Conservation (phyloP, 1,140 invertebrate genomes). For the Philaenus spumarius region DNA sequence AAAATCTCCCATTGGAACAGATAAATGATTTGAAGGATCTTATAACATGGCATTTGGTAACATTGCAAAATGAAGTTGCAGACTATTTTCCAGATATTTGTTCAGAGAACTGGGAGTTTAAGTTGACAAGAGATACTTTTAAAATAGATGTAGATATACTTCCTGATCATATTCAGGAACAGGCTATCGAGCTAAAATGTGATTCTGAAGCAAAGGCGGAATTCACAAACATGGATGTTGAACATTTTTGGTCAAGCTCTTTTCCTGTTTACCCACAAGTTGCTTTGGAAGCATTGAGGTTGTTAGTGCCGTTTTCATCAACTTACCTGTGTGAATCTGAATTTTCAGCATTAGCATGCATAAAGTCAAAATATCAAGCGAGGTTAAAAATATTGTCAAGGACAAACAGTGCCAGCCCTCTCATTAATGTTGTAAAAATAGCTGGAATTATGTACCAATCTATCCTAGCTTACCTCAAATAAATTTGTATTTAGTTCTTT, state of each 20-base stretch:
- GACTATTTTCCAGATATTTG: conserved; percentile 2
- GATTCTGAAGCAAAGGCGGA: conserved; percentile 1
- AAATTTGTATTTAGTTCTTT: no score
- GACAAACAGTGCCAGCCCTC: no score
- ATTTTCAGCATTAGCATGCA: conserved; percentile 14
- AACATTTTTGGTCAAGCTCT: conserved; percentile 13
- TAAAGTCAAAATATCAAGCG: conserved; percentile 16
- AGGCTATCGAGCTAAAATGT: background rate
- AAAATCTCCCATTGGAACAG: background rate
- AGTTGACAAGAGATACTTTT: background rate
- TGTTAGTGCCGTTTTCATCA: conserved; percentile 16
- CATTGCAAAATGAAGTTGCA: background rate
- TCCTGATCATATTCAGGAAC: background rate
- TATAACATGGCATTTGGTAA: background rate
- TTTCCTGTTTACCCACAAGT: conserved; percentile 11
- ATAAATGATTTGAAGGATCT: conserved; percentile 4
- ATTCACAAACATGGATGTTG: background rate
- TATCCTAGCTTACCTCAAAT: no score
- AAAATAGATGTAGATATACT: conserved; percentile 2
- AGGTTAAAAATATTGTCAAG: no score
- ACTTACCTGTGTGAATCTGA: conserved; percentile 17
- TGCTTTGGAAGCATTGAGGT: conserved; percentile 8
- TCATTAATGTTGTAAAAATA: no score
- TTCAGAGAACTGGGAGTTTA: conserved; percentile 4
- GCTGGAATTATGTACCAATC: no score